Percentiles rank a stretch among this genome's conserved stretches.
Evolutionary conservation across 1,140 invertebrate genomes (phyloP).

Genomic region (Drosophila leontia): DNA sequence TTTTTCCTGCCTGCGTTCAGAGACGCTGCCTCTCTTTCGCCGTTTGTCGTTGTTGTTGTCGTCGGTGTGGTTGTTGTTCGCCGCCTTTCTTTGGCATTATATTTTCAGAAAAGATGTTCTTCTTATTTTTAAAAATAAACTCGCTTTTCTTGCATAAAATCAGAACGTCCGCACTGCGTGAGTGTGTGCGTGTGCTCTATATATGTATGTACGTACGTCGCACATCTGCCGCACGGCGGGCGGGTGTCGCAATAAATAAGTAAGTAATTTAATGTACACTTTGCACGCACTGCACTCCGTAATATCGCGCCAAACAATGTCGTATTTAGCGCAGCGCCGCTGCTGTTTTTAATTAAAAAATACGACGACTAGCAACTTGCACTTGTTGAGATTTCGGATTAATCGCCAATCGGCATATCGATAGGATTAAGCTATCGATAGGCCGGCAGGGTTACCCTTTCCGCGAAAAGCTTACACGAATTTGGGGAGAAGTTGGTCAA

Average conservation of each 20-base stretch:
- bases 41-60: constrained; percentile 7
- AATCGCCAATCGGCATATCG: constrained; percentile 6
- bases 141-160: constrained; percentile 57
- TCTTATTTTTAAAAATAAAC: constrained; percentile 50
- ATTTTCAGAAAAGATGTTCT: constrained; percentile 56
- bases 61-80: constrained; percentile 7
- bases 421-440: constrained; percentile 9
- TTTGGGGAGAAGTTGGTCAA: not conserved
- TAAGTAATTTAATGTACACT: constrained; percentile 15
- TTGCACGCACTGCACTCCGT: constrained; percentile 41
- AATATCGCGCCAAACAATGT: constrained; percentile 12
- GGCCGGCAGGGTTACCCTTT: constrained; percentile 1
- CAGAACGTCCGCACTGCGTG: constrained; percentile 44
- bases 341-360: constrained; percentile 26
- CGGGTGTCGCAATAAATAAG: constrained; percentile 49
- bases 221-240: constrained; percentile 43
- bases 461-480: constrained; percentile 1
- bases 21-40: constrained; percentile 16
- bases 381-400: constrained; percentile 47
- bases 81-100: constrained; percentile 55
- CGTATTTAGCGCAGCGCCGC: constrained; percentile 11
- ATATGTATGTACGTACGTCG: constrained; percentile 16
- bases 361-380: constrained; percentile 17
- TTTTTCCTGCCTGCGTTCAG: constrained; percentile 14
- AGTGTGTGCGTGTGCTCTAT: constrained; percentile 24